phyloP scores from a whole-genome alignment of 2,113 vertebrate species.

The Hymenochirus boettgeri region DNA sequence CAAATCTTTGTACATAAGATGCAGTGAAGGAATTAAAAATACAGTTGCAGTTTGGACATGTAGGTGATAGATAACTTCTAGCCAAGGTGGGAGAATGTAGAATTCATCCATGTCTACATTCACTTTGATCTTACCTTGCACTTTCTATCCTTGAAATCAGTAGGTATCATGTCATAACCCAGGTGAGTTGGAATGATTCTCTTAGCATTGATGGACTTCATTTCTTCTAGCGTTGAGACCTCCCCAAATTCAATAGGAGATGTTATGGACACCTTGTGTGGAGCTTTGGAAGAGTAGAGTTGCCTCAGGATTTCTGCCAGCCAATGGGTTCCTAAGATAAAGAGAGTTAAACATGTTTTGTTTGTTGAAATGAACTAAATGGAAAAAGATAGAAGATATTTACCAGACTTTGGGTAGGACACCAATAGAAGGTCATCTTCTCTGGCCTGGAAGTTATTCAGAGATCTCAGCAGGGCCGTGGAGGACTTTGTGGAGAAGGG shows the following conservation, averaged over 20 bases:
- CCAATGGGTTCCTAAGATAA: constrained; percentile 64
- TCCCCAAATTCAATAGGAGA: constrained; percentile 65
- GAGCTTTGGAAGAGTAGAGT: constrained; percentile 46
- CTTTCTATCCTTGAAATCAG: constrained; percentile 54
- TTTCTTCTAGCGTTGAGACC: constrained; percentile 57
- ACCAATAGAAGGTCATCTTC: constrained; percentile 67
- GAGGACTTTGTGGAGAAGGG: constrained; percentile 59
- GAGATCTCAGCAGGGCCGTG: constrained; percentile 54
- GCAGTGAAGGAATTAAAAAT: no score
- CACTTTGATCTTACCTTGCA: constrained; percentile 60
- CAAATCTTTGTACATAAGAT: no score
- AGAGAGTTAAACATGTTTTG: background rate
- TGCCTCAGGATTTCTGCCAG: constrained; percentile 61
- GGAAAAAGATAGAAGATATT: no score
- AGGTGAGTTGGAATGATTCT: constrained; percentile 66
- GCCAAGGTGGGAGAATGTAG: no score
- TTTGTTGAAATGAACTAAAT: no score
- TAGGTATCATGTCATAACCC: constrained; percentile 59
- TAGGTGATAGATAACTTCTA: no score
- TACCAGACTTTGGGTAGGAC: constrained; percentile 71
- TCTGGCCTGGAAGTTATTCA: constrained; percentile 59
- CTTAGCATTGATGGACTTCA: constrained; percentile 50
- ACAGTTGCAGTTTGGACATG: no score
- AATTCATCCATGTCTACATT: no score
- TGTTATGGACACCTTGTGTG: constrained; percentile 50